Base-by-base conservation (phyloP, 2,888 invertebrate species). In the Erebia epiphron region DNA sequence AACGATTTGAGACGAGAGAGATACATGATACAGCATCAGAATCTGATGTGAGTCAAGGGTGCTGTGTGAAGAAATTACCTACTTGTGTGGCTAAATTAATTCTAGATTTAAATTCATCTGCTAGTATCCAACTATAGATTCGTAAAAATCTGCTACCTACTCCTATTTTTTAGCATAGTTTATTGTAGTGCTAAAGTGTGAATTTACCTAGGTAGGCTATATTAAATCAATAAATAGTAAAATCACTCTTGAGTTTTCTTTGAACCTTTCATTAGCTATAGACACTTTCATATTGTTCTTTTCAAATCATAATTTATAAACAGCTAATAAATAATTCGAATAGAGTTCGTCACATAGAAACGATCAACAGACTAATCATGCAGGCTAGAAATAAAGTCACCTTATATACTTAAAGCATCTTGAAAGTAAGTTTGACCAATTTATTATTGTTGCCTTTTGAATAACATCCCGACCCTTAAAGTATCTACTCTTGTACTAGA, bases 1-100 rank as follows among this genome's bases (percentile, higher is more conserved):
- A 92, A 93, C 71, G 92, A 93, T 73, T 75, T 93, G 66, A 78
- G 91, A 60, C 81, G 81, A 26, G 91, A 91, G 68, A 82, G 91
- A 81, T 93, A 89, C 69, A 81, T 83, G 70, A 83, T 93, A 65
- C 85, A 82, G 1, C 84, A 88, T 74, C 94, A 94, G 75, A 88
- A 93, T 76, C 80, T 92, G 21, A 79, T 92, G 93, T 93, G 76
- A 93, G 93, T 84, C n/a, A 3, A 49, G 43, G 46, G n/a, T 67
- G n/a, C 35, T 3, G 46, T 46, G 46, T 46, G 46, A 46, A 54
- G 10, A 35, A 43, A 9, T 14, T 50, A 62, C 58, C 18, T 61
- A 26, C 7, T 13, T n/a, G 60, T 65, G 49, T 70, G 67, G 58
- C 67, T 49, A 62, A 14, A 62, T 7, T 18, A 35, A 3, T 9